Percentiles rank a stretch among this genome's conserved stretches.
Evolutionary conservation across 2,113 vertebrate species (phyloP).

Genomic region (Mastomys coucha): DNA sequence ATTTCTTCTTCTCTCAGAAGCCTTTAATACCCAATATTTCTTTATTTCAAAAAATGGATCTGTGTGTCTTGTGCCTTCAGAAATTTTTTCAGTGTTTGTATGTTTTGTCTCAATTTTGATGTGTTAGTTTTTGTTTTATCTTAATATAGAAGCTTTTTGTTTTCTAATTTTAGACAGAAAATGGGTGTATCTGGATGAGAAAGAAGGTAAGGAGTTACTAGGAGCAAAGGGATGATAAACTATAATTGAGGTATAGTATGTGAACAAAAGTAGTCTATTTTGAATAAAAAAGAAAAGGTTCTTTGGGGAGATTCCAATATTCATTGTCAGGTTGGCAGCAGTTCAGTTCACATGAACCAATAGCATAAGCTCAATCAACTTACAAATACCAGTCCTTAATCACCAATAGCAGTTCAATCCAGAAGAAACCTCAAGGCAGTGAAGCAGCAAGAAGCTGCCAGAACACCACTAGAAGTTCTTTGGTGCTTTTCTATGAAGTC

Average conservation of each 20-base stretch:
- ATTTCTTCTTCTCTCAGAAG: not conserved
- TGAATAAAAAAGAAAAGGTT: not conserved
- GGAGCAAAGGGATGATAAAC: not conserved
- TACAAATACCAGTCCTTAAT: too few species aligned
- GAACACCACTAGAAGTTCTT: too few species aligned
- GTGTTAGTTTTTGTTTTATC: not conserved
- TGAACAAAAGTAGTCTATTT: not conserved
- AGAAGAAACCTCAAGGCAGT: too few species aligned
- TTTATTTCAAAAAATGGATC: not conserved
- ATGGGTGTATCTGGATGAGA: not conserved
- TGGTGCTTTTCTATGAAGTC: too few species aligned
- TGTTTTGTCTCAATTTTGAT: not conserved
- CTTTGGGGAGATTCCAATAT: too few species aligned
- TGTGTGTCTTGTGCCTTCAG: not conserved
- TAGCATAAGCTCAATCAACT: too few species aligned
- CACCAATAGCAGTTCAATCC: too few species aligned
- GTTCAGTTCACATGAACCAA: too few species aligned
- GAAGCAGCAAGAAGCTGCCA: too few species aligned
- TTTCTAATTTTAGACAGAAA: not conserved
- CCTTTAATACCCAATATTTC: not conserved
- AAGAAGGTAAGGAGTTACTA: not conserved
- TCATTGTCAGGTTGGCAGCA: too few species aligned
- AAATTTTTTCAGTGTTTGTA: not conserved
- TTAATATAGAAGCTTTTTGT: not conserved
- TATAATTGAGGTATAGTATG: not conserved